Base-by-base conservation (phyloP, 2,113 vertebrate genomes). In the Pyxicephalus adspersus region DNA sequence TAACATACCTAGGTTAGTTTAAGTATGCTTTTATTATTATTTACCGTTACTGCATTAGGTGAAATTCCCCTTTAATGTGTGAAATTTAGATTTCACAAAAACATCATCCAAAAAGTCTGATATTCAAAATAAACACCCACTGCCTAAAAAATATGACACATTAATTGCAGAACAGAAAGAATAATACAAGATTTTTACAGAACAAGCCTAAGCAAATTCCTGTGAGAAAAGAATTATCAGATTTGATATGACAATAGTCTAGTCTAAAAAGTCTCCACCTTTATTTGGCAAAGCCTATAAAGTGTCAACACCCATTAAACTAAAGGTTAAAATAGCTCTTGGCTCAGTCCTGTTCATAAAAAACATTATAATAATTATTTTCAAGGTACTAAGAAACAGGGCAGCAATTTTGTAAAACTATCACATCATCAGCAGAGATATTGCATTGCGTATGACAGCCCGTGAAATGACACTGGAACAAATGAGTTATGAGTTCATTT, bases 261-360 rank as follows among this genome's bases (percentile, higher is more conserved):
- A 84, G 90, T 93, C 87, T 85, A 89, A 88, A 81, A 84, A 51
- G 84, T 20, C 91, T 90, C 90, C 88, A 88, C 90, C 91, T 84
- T 66, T 15, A 25, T 57, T 65, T 58, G 45, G 18, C 25, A 60
- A 25, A 71, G 2, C n/a, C 64, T 57, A 3, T 50, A 31, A 55
- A 17, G 11, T 83, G 76, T 83, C 23, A 64, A 83, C 18, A 54
- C 20, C 76, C 50, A 58, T 68, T 65, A 70, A 68, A 79, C 58
- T 26, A 60, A 34, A 8, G 20, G 64, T 79, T 79, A 60, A 78
- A 79, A 79, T 79, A 79, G 54, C 64, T 68, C 25, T 50, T 79
- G 77, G 31, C 77, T 79, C 64, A 50, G 18, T 50, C 26, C 29
- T 16, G 15, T 60, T 45, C 31, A 45, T 68, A 55, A 79, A 45